Evolutionary conservation across 2,888 invertebrate genomes (phyloP).

Genomic region (Euzophera pinguis): DNA sequence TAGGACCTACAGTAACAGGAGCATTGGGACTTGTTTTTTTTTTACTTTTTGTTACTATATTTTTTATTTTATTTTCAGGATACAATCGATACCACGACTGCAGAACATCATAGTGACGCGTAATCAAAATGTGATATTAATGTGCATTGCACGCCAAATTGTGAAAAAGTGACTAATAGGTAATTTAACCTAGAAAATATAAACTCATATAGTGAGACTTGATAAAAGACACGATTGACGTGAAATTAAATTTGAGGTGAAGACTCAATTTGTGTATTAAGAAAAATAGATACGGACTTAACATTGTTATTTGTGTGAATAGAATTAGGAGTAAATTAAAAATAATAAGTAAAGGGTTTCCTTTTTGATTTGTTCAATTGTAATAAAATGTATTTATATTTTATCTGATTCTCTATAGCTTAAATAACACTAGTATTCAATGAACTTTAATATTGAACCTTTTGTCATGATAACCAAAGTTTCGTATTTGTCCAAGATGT

Average conservation of each 20-base stretch:
- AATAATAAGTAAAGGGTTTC: slow-evolving; percentile 41
- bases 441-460: background rate
- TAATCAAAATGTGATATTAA: slow-evolving; percentile 10
- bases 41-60: too few species aligned
- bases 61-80: slow-evolving; percentile 36
- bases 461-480: slow-evolving; percentile 5
- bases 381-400: slow-evolving; percentile 29
- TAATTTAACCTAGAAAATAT: background rate
- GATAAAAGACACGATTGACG: background rate
- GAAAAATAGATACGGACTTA: slow-evolving; percentile 12
- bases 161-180: slow-evolving; percentile 1
- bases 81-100: slow-evolving; percentile 37
- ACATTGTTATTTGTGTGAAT: slow-evolving; percentile 10
- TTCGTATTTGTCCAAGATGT: background rate
- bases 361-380: slow-evolving; percentile 61
- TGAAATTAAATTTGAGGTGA: background rate
- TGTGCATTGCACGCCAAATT: background rate
- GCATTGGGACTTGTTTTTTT: too few species aligned
- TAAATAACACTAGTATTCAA: background rate
- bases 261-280: background rate
- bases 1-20: too few species aligned
- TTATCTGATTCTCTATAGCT: background rate
- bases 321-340: slow-evolving; percentile 45
- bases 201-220: background rate
- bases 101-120: slow-evolving; percentile 33